phyloP scores from a whole-genome alignment of 2,113 vertebrate genomes.

The Alaudala cheleensis region DNA sequence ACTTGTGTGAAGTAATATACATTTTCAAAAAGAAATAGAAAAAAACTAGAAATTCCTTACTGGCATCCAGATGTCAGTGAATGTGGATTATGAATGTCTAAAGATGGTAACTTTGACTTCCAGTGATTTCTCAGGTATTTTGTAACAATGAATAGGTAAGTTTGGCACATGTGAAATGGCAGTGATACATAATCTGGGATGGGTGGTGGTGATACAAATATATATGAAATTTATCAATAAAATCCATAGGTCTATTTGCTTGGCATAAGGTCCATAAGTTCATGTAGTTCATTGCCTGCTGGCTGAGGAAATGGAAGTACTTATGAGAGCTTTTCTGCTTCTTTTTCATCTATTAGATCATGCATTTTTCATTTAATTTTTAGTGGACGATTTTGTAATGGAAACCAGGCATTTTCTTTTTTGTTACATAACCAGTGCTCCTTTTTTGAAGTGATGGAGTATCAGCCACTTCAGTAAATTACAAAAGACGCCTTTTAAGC shows the following conservation, averaged over 20 bases:
- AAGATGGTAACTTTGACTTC: neutral
- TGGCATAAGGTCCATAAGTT: neutral
- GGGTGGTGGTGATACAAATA: neutral
- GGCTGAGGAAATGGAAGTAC: neutral
- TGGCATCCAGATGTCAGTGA: neutral
- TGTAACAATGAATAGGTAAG: neutral
- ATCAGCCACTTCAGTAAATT: neutral
- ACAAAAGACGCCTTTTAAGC: neutral
- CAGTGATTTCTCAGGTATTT: neutral
- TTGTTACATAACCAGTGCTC: neutral
- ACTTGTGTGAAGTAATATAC: neutral
- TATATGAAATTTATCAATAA: neutral
- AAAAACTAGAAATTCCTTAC: neutral
- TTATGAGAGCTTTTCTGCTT: neutral
- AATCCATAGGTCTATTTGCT: neutral
- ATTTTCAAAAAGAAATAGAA: neutral
- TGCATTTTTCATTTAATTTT: neutral
- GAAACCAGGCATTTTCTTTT: neutral
- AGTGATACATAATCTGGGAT: neutral
- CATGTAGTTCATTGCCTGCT: neutral
- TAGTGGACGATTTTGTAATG: neutral
- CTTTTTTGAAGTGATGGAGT: slow-evolving; percentile 13
- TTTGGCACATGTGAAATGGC: neutral
- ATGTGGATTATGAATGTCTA: neutral
- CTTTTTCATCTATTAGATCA: neutral